These are phyloP conservation scores for Odontocerum albicorne DNA, from an alignment of 2,888 invertebrate genomes.

Conservation along the genomic window DNA sequence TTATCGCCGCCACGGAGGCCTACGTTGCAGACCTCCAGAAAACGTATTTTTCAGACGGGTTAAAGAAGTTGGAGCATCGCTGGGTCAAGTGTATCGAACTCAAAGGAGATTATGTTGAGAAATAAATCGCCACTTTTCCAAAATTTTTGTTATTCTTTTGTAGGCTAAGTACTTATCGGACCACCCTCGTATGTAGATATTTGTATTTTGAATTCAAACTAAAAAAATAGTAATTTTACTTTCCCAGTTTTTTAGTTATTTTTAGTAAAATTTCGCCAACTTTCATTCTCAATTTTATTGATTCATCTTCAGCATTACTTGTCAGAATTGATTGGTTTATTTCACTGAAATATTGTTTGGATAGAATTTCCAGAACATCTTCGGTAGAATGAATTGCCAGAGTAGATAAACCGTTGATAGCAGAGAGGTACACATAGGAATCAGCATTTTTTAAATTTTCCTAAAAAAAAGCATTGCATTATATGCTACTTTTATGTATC, in stretches of 20 bases:
- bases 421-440: conserved; percentile 79
- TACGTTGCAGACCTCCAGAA: too few relatives aligned
- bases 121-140: too few relatives aligned
- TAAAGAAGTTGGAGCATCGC: too few relatives aligned
- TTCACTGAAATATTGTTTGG: conserved; percentile 64
- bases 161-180: too few relatives aligned
- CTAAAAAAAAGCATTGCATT: conserved; percentile 42
- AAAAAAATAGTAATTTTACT: conserved; percentile 37
- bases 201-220: too few relatives aligned
- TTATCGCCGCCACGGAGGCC: too few relatives aligned
- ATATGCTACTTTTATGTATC: background rate
- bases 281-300: conserved; percentile 68
- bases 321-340: conserved; percentile 40
- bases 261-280: conserved; percentile 79
- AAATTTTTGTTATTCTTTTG: too few relatives aligned
- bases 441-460: conserved; percentile 76
- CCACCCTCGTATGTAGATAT: too few relatives aligned
- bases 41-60: too few relatives aligned
- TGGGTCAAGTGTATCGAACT: too few relatives aligned
- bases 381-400: conserved; percentile 68
- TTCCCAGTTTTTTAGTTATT: conserved; percentile 71
- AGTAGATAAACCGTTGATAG: conserved; percentile 74
- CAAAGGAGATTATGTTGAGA: too few relatives aligned
- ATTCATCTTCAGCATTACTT: conserved; percentile 48
- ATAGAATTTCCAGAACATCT: conserved; percentile 66